Conservation (phyloP, 1,140 invertebrate species). For the Cyrtorhinus lividipennis region DNA sequence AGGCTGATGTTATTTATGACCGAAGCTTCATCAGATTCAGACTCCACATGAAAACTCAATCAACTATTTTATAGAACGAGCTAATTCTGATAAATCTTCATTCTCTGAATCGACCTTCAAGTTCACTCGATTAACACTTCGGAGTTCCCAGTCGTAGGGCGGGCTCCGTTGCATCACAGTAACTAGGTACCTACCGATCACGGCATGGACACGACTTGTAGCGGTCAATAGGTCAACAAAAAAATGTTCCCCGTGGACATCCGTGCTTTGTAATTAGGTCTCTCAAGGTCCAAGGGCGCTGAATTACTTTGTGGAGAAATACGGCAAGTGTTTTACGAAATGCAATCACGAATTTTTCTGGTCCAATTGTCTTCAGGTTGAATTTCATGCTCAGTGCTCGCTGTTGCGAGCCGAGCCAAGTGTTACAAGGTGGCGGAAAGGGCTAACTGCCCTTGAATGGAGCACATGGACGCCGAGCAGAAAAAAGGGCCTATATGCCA, state of each 20-base stretch:
- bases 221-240: neutral
- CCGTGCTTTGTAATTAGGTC: neutral
- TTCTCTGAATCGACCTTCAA: neutral
- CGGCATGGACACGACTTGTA: neutral
- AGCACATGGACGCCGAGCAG: no score
- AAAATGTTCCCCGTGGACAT: neutral
- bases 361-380: constrained; percentile 4
- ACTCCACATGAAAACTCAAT: neutral
- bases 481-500: no score
- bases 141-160: neutral
- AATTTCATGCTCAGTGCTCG: neutral
- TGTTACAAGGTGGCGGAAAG: no score
- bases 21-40: no score
- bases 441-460: no score
- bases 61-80: neutral
- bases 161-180: neutral
- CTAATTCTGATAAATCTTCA: neutral
- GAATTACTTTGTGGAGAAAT: neutral
- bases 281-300: neutral
- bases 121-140: neutral
- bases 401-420: neutral
- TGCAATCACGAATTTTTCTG: constrained; percentile 13
- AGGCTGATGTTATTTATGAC: no score
- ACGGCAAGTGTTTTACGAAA: neutral
- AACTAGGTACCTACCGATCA: neutral